These are phyloP conservation scores for Eilema caniola DNA, from an alignment of 2,888 invertebrate species.

Conservation along the genomic window DNA sequence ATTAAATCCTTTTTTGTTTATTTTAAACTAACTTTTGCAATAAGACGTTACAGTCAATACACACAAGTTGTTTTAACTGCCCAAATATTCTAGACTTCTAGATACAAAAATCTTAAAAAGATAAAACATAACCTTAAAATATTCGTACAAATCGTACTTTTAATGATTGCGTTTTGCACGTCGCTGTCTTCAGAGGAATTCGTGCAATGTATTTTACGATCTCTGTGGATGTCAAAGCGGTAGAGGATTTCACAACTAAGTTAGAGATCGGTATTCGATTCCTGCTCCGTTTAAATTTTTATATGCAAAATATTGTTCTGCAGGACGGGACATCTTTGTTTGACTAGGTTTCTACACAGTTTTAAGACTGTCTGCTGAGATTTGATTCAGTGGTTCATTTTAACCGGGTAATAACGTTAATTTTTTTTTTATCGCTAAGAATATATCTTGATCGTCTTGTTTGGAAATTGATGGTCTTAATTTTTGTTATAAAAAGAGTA, in stretches of 20 bases:
- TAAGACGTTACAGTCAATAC: background rate
- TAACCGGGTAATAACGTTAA: background rate
- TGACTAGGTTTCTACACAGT: background rate
- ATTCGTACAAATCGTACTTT: background rate
- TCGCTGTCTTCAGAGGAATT: background rate
- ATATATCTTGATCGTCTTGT: background rate
- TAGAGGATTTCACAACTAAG: background rate
- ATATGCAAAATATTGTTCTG: too few relatives aligned
- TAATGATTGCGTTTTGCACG: background rate
- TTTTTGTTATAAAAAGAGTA: background rate
- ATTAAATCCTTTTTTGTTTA: slow-evolving; percentile 43
- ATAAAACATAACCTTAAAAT: background rate
- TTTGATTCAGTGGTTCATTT: background rate
- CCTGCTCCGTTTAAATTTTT: background rate
- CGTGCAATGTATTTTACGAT: background rate
- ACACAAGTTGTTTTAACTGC: background rate
- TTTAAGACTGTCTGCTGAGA: background rate
- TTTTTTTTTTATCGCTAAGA: slow-evolving; percentile 9
- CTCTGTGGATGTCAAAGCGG: too few relatives aligned
- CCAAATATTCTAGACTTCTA: background rate
- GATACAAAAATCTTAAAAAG: too few relatives aligned
- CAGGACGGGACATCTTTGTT: background rate
- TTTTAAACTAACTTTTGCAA: slow-evolving; percentile 18
- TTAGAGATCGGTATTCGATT: background rate
- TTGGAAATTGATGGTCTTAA: background rate